Conservation (phyloP, 2,797 vertebrate genomes). For the Danionella dracula region DNA sequence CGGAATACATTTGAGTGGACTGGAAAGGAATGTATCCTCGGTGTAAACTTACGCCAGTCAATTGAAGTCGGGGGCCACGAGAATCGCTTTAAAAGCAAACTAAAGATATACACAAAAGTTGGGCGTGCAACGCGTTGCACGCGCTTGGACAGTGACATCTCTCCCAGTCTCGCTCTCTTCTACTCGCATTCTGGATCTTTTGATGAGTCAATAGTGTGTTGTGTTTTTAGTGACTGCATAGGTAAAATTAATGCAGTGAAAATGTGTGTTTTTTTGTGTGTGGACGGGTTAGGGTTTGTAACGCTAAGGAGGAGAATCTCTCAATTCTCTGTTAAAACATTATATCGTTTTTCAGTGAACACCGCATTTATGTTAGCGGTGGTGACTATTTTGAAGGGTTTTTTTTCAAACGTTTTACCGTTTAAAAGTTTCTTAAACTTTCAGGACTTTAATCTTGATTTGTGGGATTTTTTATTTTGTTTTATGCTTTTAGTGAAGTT, state of each 20-base stretch:
- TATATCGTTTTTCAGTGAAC: no score
- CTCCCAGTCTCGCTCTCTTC: neutral
- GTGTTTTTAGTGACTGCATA: neutral
- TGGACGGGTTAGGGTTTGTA: no score
- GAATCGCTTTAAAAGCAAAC: neutral
- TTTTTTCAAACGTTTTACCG: no score
- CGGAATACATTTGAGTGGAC: neutral
- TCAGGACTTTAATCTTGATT: no score
- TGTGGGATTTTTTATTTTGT: no score
- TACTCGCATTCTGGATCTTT: neutral
- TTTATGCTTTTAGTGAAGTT: no score
- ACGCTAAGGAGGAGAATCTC: no score
- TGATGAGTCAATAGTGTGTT: neutral
- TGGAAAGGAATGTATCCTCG: neutral
- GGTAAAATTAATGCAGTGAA: neutral
- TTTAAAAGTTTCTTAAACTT: no score
- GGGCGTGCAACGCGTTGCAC: neutral
- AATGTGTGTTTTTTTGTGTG: no score
- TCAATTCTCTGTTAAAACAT: no score
- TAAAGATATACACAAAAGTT: constrained; percentile 23
- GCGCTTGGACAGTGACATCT: constrained; percentile 20
- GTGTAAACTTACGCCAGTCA: neutral
- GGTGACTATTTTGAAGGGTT: no score
- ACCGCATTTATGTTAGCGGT: no score
- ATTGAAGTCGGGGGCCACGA: neutral